Base-by-base conservation (phyloP, 2,888 invertebrate genomes). In the Melinopterus prodromus region DNA sequence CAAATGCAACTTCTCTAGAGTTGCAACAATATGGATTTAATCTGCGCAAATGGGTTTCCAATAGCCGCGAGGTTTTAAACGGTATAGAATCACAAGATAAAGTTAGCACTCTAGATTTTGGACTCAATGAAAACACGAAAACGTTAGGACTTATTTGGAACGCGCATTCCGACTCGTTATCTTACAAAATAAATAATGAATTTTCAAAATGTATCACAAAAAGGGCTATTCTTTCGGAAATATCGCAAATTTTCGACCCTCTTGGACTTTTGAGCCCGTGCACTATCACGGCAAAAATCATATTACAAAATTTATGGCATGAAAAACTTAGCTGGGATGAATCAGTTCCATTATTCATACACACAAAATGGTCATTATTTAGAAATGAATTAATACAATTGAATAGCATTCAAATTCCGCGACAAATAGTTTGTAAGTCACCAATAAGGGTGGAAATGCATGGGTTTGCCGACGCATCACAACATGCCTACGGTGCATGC, bases 251-350 rank as follows among this genome's bases (percentile, higher is more conserved):
- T 1, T 84, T 84, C 70, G 83, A 86, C 78, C 84, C 84, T 6
- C 69, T 84, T 15, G 84, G 83, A 6, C 72, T 83, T 6, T 16
- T 86, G 2, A 82, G 83, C 6, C 85, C 85, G 9, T 80, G 84
- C 26, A 81, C 83, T 4, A 81, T 86, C 12, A 79, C 70, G 2
- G 84, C 83, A 16, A 86, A 86, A 77, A 77, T 83, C 5, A 79
- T 86, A 2, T 83, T 86, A 78, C 84, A 86, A 78, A 53, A 81
- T 9, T 36, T 85, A 7, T 85, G 85, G 85, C 76, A 82, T 72
- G 7, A 71, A 15, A 82, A 84, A 35, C 15, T 84, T 6, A 79
- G 74, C 3, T 86, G 86, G 86, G 86, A 87, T 77, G 83, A 84
- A 16, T 35, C 70, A 0, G 35, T 86, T 6, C 85, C 85, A 1